Base-by-base conservation (phyloP, 2,113 vertebrate genomes). In the Osmerus eperlanus region DNA sequence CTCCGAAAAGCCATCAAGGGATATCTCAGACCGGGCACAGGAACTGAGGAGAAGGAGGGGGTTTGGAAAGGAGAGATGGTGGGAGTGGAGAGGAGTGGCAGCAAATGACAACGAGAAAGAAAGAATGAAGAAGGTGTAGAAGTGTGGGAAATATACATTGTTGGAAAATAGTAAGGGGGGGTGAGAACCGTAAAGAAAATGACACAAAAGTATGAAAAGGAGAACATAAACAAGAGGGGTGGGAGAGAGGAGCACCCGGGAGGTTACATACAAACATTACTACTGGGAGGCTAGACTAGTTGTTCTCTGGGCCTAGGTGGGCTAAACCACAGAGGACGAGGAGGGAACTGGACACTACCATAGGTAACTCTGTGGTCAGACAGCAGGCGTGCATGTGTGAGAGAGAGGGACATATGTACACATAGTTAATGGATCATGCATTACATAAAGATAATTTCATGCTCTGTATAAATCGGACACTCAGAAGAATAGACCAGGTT, bases 11-110 rank as follows among this genome's bases (percentile, higher is more conserved):
- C 95, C 97, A 76, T 98, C 97, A 89, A 99, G 87, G 74, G 96
- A 98, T 81, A 98, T 95, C 89, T 98, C 97, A 0, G 97, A 97
- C 59, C 96, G 97, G 66, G 94, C 95, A 82, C 97, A 97, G 81
- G 95, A 98, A 91, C 97, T 99, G 84, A n/a, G 70, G 72, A 13
- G 25, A 55, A 67, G 61, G 13, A 71, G 25, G 23, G 56, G 54
- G 4, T 18, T 28, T 70, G 23, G 19, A 52, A 63, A 53, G 23
- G 47, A 16, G 16, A 25, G 51, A 53, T 41, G 25, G 16, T 73
- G 81, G 71, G 72, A 81, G 55, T 52, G 66, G 3, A 56, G 69
- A 65, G 85, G 72, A 77, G 73, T 61, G 68, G 71, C 74, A 77
- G 80, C 75, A 80, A 68, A 86, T 67, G 78, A 68, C 62, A 76